A percentile compares a stretch with the other conserved stretches of the same genome.
Evolutionary conservation across 1,140 invertebrate genomes (phyloP).

Genomic region (Lutraria rhynchaena): DNA sequence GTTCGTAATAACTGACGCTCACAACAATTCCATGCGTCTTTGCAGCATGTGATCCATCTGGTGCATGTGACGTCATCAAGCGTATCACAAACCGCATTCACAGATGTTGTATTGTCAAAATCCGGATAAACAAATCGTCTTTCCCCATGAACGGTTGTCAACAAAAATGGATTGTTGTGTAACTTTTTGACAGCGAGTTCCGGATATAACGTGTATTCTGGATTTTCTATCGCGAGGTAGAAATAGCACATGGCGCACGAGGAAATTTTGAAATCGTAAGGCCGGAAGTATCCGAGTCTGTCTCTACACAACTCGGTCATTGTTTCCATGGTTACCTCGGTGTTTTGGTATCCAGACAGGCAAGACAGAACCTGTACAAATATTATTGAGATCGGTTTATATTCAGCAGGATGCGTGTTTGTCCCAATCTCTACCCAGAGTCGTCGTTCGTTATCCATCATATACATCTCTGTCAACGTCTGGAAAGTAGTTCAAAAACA

Average conservation of each 20-base stretch:
- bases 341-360: too few species aligned
- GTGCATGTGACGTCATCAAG: constrained; percentile 6
- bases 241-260: constrained; percentile 37
- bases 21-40: constrained; percentile 38
- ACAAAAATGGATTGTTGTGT: constrained; percentile 2
- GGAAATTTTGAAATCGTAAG: constrained; percentile 35
- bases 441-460: too few species aligned
- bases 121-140: not conserved
- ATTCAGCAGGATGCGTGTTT: too few species aligned
- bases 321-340: too few species aligned
- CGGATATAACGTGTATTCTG: not conserved
- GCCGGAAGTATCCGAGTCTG: constrained; percentile 22
- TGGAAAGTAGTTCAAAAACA: too few species aligned
- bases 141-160: not conserved
- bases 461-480: too few species aligned
- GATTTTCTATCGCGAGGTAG: constrained; percentile 16
- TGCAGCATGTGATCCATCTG: constrained; percentile 20
- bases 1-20: not conserved
- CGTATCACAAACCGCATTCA: constrained; percentile 5
- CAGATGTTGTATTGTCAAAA: constrained; percentile 16
- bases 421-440: too few species aligned
- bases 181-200: constrained; percentile 4
- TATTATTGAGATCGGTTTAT: too few species aligned
- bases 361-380: too few species aligned
- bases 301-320: constrained; percentile 6